Evolutionary conservation across 2,113 vertebrate species (phyloP), one percentile per base, ranked within the genome.

Genomic region (Myiagra hebetior): DNA sequence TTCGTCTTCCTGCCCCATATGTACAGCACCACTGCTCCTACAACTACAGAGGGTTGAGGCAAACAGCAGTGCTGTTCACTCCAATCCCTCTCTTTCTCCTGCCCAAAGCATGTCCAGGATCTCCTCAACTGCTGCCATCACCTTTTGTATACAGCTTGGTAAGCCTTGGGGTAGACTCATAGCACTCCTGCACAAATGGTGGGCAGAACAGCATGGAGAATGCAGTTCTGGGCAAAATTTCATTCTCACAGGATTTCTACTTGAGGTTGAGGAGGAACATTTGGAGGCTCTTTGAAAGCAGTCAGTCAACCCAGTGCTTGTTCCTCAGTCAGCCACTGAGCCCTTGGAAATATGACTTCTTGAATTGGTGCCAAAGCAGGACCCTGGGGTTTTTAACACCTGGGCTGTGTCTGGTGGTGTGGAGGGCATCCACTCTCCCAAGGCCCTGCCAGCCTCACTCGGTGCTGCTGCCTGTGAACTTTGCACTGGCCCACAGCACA

Each of bases 381-480:
- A 49, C 31, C 11, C 46, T 27, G 35, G 26, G 8, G 0, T 7
- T 72, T 91, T 86, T 73, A 52, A 37, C 23, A 33, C 19, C 15
- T 37, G 50, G n/a, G 23, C 26, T 62, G 33, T 9, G 17, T 49
- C 31, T 55, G 53, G 35, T 47, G n/a, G 31, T 15, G 18, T 17
- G 64, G 50, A 74, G 39, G 24, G 28, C n/a, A 44, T 4, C 2
- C 14, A 33, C 20, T 20, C 44, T 76, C 33, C 47, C 3, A 7
- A 14, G 14, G 20, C 33, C 31, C 17, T 42, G 39, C 52, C 57
- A 76, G 33, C 52, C 56, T 88, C 0, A 0, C 35, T 63, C 0
- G 0, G 37, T 14, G 33, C 49, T 50, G 30, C 10, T 69, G 46
- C 64, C 35, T 27, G 10, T 4, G 57, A 80, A 63, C n/a, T 84